A percentile compares a stretch with the other conserved stretches of the same genome.
These are phyloP conservation scores for Nomia melanderi DNA, from an alignment of 1,140 invertebrate species.

Conservation along the genomic window DNA sequence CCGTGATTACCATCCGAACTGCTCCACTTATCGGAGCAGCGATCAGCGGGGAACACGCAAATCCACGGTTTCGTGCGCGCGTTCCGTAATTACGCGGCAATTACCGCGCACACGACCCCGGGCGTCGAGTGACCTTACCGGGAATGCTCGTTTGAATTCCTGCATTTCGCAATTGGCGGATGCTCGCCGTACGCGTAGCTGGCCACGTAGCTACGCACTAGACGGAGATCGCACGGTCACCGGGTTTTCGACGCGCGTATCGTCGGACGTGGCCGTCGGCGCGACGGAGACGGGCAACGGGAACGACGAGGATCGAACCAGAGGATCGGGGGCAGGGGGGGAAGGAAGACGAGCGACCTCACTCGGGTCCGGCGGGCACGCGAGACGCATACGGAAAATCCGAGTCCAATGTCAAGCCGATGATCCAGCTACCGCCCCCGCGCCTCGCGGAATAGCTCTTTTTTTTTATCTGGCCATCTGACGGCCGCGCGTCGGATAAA, in stretches of 20 bases:
- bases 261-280: constrained; percentile 11
- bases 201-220: constrained; percentile 46
- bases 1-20: too few relatives aligned
- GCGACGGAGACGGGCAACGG: neutral
- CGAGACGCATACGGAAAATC: constrained; percentile 69
- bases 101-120: constrained; percentile 53
- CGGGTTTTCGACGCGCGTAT: constrained; percentile 30
- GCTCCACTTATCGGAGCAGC: too few relatives aligned
- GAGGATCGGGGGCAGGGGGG: neutral
- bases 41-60: neutral
- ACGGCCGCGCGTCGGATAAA: constrained; percentile 43
- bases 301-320: neutral
- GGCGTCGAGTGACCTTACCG: constrained; percentile 54
- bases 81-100: constrained; percentile 45
- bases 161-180: constrained; percentile 74
- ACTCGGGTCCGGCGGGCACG: constrained; percentile 41
- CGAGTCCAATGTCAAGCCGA: constrained; percentile 65
- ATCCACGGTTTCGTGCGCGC: neutral
- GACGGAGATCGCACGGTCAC: constrained; percentile 35
- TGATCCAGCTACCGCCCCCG: constrained; percentile 37
- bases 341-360: neutral
- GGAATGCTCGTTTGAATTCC: constrained; percentile 68
- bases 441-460: constrained; percentile 46
- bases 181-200: constrained; percentile 55
- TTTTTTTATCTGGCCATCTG: constrained; percentile 49